Base-by-base conservation (phyloP, 2,113 vertebrate genomes). In the Ovibos moschatus region DNA sequence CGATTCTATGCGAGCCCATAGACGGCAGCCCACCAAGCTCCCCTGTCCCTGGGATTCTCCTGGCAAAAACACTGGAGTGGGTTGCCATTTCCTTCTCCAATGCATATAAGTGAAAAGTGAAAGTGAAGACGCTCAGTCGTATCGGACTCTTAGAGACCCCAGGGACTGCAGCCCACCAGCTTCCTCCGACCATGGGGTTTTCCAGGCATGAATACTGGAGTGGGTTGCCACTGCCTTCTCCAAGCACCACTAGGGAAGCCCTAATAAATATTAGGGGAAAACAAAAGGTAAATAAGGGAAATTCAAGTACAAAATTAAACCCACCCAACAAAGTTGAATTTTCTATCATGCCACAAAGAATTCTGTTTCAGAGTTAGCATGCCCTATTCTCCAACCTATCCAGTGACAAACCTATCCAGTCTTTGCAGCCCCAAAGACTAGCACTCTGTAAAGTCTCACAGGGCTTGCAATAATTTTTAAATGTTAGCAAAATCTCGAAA, bases 401-500 rank as follows among this genome's bases (percentile, higher is more conserved):
- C 30, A 43, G 21, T 79, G 50, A 62, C 15, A 87, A 45, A 45
- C 45, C 45, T 45, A 45, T 45, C 45, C 45, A 45, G 45, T 45
- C 45, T 45, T 45, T 45, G 6, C 71, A 94, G 74, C 30, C 21
- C 60, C n/a, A 76, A 81, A 28, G 30, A 84, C 55, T 87, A 16
- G 58, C 6, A 83, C 25, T 43, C 45, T 30, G 16, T 89, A 85
- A 89, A 91, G 21, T 28, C 30, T 53, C 95, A 27, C 3, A 76
- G 53, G 60, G 14, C 16, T 64, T n/a, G 33, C 96, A 97, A 83
- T 55, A 78, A 89, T 51, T 85, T 97, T 90, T 92, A 71, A 96
- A 47, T 0, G 30, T 83, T 88, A 87, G 51, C 62, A 57, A 79
- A 85, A 79, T n/a, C 40, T 60, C 28, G 4, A 92, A 84, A 28